Percentiles rank a stretch among this genome's conserved stretches.
These are phyloP conservation scores for Trissonchulus latispiculum DNA, from an alignment of 2,888 invertebrate species.

Conservation along the genomic window DNA sequence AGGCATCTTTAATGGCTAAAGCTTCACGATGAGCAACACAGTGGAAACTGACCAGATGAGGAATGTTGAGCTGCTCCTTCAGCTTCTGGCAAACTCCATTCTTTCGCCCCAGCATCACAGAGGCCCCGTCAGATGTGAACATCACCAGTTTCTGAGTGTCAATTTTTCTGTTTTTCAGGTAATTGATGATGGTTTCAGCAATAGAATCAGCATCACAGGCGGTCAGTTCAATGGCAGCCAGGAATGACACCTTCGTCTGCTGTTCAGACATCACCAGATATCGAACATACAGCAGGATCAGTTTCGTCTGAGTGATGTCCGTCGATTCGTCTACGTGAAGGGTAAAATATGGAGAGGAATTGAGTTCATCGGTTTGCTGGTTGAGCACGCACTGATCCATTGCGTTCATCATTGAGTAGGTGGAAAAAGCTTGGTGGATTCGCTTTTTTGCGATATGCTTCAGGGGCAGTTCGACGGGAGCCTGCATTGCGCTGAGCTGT, in stretches of 20 bases:
- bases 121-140: conserved; percentile 4
- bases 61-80: not conserved
- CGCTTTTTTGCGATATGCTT: not conserved
- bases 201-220: not conserved
- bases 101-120: not conserved
- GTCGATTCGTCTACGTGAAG: conserved; percentile 5
- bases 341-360: not conserved
- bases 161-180: not conserved
- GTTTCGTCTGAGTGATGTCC: conserved; percentile 3
- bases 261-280: too few relatives aligned
- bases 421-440: not conserved
- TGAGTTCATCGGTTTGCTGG: not conserved
- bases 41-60: not conserved
- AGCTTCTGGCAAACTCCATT: not conserved
- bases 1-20: not conserved
- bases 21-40: conserved; percentile 9
- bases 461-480: not conserved
- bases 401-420: not conserved
- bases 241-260: not conserved
- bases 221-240: not conserved
- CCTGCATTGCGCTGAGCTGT: not conserved
- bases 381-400: not conserved
- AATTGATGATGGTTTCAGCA: not conserved
- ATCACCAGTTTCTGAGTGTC: not conserved
- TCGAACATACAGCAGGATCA: not conserved